Conservation (phyloP, 92 coral and sea anemone genomes). For the Bergia puertoricense region DNA sequence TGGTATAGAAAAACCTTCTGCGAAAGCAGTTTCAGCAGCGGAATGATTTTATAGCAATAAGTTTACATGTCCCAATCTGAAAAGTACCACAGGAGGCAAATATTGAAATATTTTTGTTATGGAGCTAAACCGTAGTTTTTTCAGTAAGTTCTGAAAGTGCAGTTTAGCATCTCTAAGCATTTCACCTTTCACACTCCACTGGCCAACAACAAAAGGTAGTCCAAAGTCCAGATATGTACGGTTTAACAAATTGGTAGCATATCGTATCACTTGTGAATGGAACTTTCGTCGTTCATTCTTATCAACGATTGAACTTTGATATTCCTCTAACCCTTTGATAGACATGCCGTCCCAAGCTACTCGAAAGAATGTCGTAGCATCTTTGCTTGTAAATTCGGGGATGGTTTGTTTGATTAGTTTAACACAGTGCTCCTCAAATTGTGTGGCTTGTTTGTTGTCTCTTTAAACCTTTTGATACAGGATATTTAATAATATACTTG, state of each 20-base stretch:
- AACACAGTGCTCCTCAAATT: conserved; percentile 6
- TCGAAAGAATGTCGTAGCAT: background rate
- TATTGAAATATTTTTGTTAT: background rate
- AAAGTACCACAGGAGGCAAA: background rate
- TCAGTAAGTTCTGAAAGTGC: background rate
- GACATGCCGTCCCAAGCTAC: no score
- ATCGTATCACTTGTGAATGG: background rate
- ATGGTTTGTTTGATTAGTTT: background rate
- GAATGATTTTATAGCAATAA: no score
- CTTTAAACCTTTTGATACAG: background rate
- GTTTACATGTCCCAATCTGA: background rate
- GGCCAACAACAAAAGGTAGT: background rate
- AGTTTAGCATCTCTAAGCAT: background rate
- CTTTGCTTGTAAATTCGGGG: background rate
- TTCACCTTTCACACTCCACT: background rate
- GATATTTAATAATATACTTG: background rate
- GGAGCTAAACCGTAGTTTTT: background rate
- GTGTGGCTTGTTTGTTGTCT: background rate
- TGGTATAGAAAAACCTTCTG: no score
- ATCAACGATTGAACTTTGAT: background rate
- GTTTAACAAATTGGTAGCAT: background rate
- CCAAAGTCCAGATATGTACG: background rate
- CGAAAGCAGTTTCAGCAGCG: no score
- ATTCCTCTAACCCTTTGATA: no score
- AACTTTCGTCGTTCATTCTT: background rate